Conservation (phyloP, 1,140 invertebrate genomes). For the Cotesia typhae region DNA sequence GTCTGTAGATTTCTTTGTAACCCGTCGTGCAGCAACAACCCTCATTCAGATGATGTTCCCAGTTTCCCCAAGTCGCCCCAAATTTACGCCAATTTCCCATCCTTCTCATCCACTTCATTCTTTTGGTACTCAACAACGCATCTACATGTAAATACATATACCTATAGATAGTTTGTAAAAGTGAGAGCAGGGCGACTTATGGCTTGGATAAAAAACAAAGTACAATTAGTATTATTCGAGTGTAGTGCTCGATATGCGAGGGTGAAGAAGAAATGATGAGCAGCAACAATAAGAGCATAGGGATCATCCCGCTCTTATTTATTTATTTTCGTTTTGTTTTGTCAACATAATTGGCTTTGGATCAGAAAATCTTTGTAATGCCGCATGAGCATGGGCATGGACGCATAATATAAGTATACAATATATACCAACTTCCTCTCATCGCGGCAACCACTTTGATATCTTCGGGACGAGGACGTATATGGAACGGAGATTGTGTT, state of each 20-base stretch:
- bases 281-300: too few relatives aligned
- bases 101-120: constrained; percentile 1
- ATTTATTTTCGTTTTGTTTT: too few relatives aligned
- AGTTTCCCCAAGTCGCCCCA: constrained; percentile 5
- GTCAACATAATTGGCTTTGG: neutral
- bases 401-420: constrained; percentile 2
- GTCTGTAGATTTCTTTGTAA: neutral
- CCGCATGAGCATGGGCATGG: neutral
- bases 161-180: too few relatives aligned
- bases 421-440: constrained; percentile 6
- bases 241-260: too few relatives aligned
- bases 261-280: too few relatives aligned
- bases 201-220: too few relatives aligned
- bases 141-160: too few relatives aligned
- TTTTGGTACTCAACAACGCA: neutral
- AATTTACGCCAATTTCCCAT: constrained; percentile 16
- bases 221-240: too few relatives aligned
- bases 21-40: constrained; percentile 3
- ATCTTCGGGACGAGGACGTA: constrained; percentile 18
- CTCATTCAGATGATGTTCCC: constrained; percentile 8
- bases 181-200: too few relatives aligned
- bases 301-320: too few relatives aligned
- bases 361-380: constrained; percentile 11
- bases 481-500: constrained; percentile 24
- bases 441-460: constrained; percentile 26